phyloP scores from a whole-genome alignment of 2,797 vertebrate genomes.

The Sebastes paucispinis region DNA sequence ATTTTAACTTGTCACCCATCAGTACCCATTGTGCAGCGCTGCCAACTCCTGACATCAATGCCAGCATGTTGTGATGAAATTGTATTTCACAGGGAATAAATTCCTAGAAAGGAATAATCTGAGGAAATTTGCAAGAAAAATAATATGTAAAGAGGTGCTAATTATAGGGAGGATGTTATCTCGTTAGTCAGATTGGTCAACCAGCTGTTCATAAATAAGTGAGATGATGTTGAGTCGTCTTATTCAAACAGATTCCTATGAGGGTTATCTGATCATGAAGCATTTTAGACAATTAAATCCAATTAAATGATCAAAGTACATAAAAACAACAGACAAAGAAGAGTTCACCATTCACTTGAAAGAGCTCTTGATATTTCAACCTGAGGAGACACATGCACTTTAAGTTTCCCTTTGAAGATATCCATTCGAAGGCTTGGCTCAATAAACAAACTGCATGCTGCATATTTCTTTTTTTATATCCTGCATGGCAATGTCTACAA shows the following conservation, averaged over 20 bases:
- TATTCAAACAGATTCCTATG: background rate
- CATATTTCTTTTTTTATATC: background rate
- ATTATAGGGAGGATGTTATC: background rate
- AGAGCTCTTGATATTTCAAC: background rate
- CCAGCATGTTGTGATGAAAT: background rate
- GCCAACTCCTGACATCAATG: background rate
- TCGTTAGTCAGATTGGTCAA: background rate
- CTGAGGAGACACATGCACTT: background rate
- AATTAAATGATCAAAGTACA: background rate
- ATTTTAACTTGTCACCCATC: background rate
- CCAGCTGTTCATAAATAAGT: background rate
- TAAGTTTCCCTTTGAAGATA: conserved; percentile 25
- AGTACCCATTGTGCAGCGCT: background rate
- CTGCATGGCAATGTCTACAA: background rate
- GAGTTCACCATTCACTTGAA: background rate
- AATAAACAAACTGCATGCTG: conserved; percentile 25
- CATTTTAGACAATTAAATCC: background rate
- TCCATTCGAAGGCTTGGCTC: conserved; percentile 2
- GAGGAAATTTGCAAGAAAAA: background rate
- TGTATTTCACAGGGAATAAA: background rate
- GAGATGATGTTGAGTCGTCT: background rate
- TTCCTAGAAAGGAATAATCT: too few species aligned
- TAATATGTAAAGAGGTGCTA: background rate
- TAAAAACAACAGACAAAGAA: background rate
- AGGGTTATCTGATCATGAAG: background rate